phyloP scores from a whole-genome alignment of 2,797 vertebrate genomes.

The Oreochromis mossambicus region DNA sequence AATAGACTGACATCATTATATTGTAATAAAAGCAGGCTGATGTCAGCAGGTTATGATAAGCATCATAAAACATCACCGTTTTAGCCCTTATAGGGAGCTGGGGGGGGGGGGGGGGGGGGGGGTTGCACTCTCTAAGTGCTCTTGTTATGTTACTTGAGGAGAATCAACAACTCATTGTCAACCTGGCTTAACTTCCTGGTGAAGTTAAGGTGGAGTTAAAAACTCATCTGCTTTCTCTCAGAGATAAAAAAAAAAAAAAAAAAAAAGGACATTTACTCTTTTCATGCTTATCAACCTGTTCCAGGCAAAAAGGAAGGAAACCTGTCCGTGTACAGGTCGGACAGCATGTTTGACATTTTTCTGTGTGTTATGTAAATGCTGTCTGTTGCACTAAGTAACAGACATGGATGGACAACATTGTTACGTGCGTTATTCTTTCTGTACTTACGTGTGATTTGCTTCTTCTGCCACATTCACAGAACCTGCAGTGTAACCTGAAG shows the following conservation, averaged over 20 bases:
- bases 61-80: too few relatives aligned
- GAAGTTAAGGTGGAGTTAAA: not conserved
- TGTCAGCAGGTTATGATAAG: too few relatives aligned
- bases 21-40: too few relatives aligned
- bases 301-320: not conserved
- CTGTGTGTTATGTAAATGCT: not conserved
- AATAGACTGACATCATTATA: too few relatives aligned
- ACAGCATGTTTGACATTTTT: constrained; percentile 20
- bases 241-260: not conserved
- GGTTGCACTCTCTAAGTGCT: not conserved
- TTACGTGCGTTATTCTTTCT: not conserved
- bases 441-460: constrained; percentile 50
- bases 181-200: not conserved
- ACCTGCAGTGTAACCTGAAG: constrained; percentile 29
- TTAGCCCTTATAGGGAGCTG: too few relatives aligned
- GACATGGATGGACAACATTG: too few relatives aligned
- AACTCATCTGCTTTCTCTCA: not conserved
- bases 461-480: not conserved
- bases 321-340: constrained; percentile 13
- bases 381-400: too few relatives aligned
- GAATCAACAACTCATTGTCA: not conserved
- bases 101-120: too few relatives aligned
- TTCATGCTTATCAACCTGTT: not conserved
- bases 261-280: not conserved
- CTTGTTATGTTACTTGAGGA: not conserved